These are phyloP conservation scores for Meloidogyne chitwoodi DNA, from an alignment of 1,140 invertebrate species.

Conservation along the genomic window DNA sequence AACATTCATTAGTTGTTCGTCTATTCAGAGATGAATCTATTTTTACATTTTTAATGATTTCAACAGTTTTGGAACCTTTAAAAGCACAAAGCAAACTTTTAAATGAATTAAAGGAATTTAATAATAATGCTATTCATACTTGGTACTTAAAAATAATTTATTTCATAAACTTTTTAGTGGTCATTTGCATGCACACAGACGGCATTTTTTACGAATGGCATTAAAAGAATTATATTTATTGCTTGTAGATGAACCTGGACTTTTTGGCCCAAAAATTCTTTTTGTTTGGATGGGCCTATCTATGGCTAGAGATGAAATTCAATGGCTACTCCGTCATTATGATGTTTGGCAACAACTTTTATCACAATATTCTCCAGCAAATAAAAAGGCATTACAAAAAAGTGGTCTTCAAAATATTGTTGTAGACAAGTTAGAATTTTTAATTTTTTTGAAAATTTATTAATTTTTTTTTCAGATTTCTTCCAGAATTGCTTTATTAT, in stretches of 20 bases:
- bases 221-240: constrained; percentile 90
- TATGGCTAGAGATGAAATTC: constrained; percentile 88
- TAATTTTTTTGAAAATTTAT: constrained; percentile 1
- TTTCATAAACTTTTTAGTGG: constrained; percentile 22
- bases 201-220: constrained; percentile 91
- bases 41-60: constrained; percentile 87
- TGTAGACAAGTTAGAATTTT: constrained; percentile 31
- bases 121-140: constrained; percentile 37
- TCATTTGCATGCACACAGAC: constrained; percentile 71
- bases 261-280: constrained; percentile 77
- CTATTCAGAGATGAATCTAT: constrained; percentile 95
- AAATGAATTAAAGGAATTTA: constrained; percentile 49
- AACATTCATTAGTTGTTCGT: constrained; percentile 86
- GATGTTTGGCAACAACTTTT: constrained; percentile 76
- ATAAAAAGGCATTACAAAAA: constrained; percentile 69
- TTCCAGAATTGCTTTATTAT: constrained; percentile 93
- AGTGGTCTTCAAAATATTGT: constrained; percentile 62
- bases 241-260: constrained; percentile 91
- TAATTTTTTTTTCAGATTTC: constrained; percentile 67
- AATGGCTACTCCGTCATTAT: constrained; percentile 90
- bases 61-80: constrained; percentile 84
- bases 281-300: constrained; percentile 92
- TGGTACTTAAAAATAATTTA: constrained; percentile 3
- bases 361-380: constrained; percentile 39
- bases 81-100: constrained; percentile 69